Evolutionary conservation across 2,888 invertebrate genomes (phyloP).

Genomic region (Heliconius ethilla): DNA sequence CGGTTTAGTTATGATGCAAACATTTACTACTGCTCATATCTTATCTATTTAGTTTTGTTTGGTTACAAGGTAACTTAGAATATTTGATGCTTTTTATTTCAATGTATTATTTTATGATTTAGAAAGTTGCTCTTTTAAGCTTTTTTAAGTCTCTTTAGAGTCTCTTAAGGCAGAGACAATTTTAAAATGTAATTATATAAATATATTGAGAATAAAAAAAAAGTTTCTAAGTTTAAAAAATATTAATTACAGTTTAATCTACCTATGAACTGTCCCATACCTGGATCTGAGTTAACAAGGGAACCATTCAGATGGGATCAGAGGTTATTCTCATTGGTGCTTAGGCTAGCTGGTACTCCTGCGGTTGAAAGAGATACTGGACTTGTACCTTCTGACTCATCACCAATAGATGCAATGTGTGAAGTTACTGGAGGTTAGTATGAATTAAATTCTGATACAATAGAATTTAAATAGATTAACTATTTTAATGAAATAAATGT

Average conservation of each 20-base stretch:
- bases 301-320: conserved; percentile 99
- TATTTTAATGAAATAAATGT: neutral
- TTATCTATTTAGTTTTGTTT: conserved; percentile 38
- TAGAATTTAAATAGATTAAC: neutral
- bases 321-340: conserved; percentile 95
- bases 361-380: conserved; percentile 92
- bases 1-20: conserved; percentile 17
- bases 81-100: conserved; percentile 1
- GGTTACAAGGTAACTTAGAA: conserved; percentile 16
- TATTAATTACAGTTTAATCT: conserved; percentile 86
- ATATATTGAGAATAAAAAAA: neutral
- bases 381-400: conserved; percentile 95
- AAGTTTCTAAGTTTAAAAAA: neutral
- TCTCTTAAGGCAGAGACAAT: neutral
- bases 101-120: neutral
- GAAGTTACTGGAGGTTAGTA: conserved; percentile 96
- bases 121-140: neutral
- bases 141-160: no score
- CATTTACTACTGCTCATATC: conserved; percentile 34
- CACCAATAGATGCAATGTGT: conserved; percentile 98
- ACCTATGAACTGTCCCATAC: conserved; percentile 96
- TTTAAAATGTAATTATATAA: neutral
- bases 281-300: conserved; percentile 97
- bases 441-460: neutral
- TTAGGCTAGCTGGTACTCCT: conserved; percentile 95